phyloP scores from a whole-genome alignment of 1,140 invertebrate species.

The Chironomus striatipennis region DNA sequence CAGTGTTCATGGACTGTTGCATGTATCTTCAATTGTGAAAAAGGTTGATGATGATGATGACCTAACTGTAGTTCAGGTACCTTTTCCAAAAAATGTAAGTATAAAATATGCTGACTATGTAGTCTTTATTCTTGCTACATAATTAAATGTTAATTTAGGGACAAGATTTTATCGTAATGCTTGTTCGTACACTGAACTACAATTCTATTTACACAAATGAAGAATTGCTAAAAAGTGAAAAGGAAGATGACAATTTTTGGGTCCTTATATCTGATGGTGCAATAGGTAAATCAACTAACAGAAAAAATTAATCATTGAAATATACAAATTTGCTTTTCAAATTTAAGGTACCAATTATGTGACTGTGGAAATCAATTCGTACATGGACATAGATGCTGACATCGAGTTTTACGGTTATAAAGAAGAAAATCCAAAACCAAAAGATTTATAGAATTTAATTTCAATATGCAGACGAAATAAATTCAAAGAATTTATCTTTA shows the following conservation, averaged over 20 bases:
- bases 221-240: not conserved
- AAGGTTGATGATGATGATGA: not conserved
- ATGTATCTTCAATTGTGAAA: not conserved
- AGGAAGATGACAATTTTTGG: constrained; percentile 11
- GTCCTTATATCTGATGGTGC: not conserved
- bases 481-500: no score
- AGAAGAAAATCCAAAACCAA: not conserved
- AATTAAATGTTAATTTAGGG: not conserved
- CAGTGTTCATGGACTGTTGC: not conserved
- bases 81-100: constrained; percentile 18
- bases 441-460: not conserved
- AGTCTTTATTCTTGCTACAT: not conserved
- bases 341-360: not conserved
- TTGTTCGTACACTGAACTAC: not conserved
- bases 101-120: not conserved
- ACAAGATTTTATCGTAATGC: not conserved
- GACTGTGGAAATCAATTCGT: not conserved
- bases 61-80: not conserved
- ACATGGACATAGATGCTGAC: not conserved
- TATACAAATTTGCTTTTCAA: not conserved
- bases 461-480: not conserved
- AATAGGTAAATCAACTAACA: not conserved
- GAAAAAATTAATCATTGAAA: not conserved
- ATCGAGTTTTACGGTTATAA: not conserved
- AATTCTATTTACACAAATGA: not conserved